Evolutionary conservation across 2,888 invertebrate species (phyloP).

Genomic region (Ophonus ardosiacus): DNA sequence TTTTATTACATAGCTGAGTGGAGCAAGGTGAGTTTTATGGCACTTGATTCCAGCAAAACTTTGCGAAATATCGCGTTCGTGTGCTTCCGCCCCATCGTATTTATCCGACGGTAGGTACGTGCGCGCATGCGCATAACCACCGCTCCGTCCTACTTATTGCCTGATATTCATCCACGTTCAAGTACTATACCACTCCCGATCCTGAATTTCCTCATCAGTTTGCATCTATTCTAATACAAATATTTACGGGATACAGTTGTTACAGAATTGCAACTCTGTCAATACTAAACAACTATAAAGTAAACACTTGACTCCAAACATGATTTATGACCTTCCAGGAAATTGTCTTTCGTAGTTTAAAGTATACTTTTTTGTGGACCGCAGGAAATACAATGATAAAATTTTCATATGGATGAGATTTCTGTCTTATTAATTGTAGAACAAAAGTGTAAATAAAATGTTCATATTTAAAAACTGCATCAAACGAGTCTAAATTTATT

Average conservation of each 20-base stretch:
- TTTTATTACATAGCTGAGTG: conserved; percentile 64
- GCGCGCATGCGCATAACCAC: conserved; percentile 4
- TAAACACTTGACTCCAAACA: background rate
- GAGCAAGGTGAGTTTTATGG: conserved; percentile 64
- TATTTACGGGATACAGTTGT: background rate
- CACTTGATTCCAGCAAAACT: conserved; percentile 63
- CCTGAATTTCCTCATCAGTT: conserved; percentile 24
- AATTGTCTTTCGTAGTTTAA: too few species aligned
- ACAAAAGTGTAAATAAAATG: too few species aligned
- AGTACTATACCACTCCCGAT: background rate
- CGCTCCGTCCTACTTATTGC: conserved; percentile 31
- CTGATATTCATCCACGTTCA: conserved; percentile 38
- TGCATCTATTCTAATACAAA: background rate
- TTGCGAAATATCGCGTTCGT: conserved; percentile 60
- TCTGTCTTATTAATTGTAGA: too few species aligned
- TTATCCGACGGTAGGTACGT: conserved; percentile 51
- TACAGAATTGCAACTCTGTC: background rate
- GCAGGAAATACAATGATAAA: too few species aligned
- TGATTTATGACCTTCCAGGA: background rate
- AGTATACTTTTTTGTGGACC: too few species aligned
- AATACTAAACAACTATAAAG: background rate
- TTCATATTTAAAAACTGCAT: too few species aligned
- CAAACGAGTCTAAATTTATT: too few species aligned
- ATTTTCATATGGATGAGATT: too few species aligned
- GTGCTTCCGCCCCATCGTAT: conserved; percentile 48